Evolutionary conservation across 2,797 vertebrate genomes (phyloP), one percentile per base, ranked within the genome.

Genomic region (Ataeniobius toweri): DNA sequence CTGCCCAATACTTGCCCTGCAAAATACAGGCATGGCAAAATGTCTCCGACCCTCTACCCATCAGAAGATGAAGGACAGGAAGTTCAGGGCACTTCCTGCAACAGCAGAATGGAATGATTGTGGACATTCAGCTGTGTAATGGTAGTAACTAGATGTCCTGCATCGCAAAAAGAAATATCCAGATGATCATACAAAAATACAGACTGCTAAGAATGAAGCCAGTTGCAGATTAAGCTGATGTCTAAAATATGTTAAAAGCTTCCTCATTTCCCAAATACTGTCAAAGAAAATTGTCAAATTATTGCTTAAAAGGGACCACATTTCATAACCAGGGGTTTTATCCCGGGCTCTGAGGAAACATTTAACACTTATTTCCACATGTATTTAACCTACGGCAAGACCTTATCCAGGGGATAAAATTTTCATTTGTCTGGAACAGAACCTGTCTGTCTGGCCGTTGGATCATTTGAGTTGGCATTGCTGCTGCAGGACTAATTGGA

Each of bases 41-140:
- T 65, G 39, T 83, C 78, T 79, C 81, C 71, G 73, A 24, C 65
- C 55, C 55, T 46, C 79, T 75, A 88, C 82, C 85, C 59, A 91
- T 81, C 79, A 81, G 28, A 76, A 80, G 78, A 91, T 86, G 86
- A 90, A 89, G 80, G 75, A 86, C 79, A 86, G 91, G 91, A 94
- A 92, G 79, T 86, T 80, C 82, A 51, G 86, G 88, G 84, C 74
- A 88, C 91, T 92, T 95, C 93, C 93, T 90, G 85, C 79, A 81
- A 44, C 59, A 84, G 83, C 78, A 83, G 77, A 71, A 77, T 82
- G 82, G 78, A 85, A 90, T 78, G n/a, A 77, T 75, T 78, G 71
- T 46, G 65, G 73, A 85, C 41, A 13, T 59, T 31, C 13, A 16
- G 74, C 53, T 76, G 20, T 53, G 39, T 0, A 53, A 63, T 70